phyloP scores from a whole-genome alignment of 2,113 vertebrate species.

The Serilophus lunatus region DNA sequence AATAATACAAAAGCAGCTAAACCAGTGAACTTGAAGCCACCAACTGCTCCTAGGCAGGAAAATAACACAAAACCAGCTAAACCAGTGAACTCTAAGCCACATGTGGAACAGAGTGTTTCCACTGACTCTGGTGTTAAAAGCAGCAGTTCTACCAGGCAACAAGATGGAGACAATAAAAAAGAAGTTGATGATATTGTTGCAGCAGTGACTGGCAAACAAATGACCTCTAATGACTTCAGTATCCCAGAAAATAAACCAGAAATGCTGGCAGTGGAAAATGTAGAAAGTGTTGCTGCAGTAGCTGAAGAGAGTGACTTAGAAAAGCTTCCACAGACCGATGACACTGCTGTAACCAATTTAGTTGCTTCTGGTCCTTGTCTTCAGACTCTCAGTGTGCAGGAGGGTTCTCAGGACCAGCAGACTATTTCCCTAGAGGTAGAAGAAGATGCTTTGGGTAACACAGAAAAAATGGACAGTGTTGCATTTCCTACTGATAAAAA shows the following conservation, averaged over 20 bases:
- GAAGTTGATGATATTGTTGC: slow-evolving; percentile 15
- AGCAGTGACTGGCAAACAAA: slow-evolving; percentile 29
- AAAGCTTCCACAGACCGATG: background rate
- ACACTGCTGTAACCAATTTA: background rate
- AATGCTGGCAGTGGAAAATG: background rate
- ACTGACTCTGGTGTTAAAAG: background rate
- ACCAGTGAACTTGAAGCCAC: slow-evolving; percentile 56
- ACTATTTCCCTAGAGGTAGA: background rate
- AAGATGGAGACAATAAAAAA: background rate
- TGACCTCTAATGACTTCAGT: background rate
- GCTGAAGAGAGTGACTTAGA: background rate
- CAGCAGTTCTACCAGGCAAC: background rate
- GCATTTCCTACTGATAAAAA: background rate
- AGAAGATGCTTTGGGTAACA: background rate
- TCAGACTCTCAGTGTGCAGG: background rate
- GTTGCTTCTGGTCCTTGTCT: background rate
- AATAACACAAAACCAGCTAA: background rate
- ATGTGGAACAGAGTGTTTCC: slow-evolving; percentile 2
- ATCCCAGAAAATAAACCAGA: background rate
- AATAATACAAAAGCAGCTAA: background rate
- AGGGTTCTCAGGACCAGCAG: background rate
- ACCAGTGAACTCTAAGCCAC: slow-evolving; percentile 3
- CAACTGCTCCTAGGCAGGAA: slow-evolving; percentile 21
- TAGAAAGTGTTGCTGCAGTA: background rate
- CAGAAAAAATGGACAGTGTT: background rate